Base-by-base conservation (phyloP, 2,888 invertebrate species). In the Geotrupes spiniger region DNA sequence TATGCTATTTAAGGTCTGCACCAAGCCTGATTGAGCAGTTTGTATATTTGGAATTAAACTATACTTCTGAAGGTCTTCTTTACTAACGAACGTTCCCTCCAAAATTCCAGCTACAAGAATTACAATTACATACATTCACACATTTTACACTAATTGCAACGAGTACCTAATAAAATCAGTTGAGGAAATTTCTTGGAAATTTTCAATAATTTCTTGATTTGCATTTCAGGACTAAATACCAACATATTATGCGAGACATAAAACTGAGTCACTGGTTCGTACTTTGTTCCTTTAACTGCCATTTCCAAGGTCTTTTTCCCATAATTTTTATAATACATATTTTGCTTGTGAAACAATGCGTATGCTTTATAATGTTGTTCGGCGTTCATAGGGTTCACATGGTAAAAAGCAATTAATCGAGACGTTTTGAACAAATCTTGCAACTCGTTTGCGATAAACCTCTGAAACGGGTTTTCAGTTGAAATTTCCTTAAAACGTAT, bases 371-470 rank as follows among this genome's bases (percentile, higher is more conserved):
- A 85, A 58, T 80, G 71, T 0, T 85, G 82, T 48, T 84, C 82
- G 59, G 77, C 74, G n/a, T 69, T 75, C 29, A 88, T 84, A 0
- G 88, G 80, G 73, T 89, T 91, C 40, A 78, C 61, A 65, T 92
- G 91, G 51, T 84, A 78, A 62, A 90, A 79, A 11, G 79, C 83
- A 50, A 89, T 74, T 77, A 90, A 80, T 61, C 81, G 81, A 0
- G 90, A 87, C 41, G 79, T 79, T 41, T 83, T 77, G 59, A 90
- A 81, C 81, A 84, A 83, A 60, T 85, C 77, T 1, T 79, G 73
- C 48, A 85, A 78, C 70, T 91, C 89, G 39, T 78, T 79, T 0
- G 88, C 87, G 47, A 90, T 74, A 38, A 91, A 84, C 48, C 75
- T 73, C 68, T 86, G 83, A 64, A 86, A 88, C 0, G 86, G 87